Conservation (phyloP, 2,888 invertebrate genomes). For the Aelia acuminata region DNA sequence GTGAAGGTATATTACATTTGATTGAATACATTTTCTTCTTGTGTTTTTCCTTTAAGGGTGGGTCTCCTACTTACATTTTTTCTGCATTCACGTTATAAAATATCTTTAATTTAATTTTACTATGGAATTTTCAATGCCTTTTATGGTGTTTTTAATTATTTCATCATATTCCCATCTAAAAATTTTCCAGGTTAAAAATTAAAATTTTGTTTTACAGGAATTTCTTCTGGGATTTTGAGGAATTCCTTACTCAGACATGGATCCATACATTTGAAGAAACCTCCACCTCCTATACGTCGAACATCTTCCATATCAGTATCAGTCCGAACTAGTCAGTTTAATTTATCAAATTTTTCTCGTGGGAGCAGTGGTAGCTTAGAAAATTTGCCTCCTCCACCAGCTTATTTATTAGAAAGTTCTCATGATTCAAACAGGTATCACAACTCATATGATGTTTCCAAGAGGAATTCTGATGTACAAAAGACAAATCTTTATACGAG, state of each 20-base stretch:
- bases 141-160: no score
- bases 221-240: slow-evolving; percentile 66
- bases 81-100: not conserved
- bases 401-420: slow-evolving; percentile 77
- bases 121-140: not conserved
- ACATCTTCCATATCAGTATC: slow-evolving; percentile 77
- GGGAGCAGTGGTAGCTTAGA: slow-evolving; percentile 70
- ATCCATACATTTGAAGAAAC: slow-evolving; percentile 73
- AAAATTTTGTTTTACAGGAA: slow-evolving; percentile 59
- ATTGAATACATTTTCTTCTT: no score
- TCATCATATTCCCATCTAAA: no score
- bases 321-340: slow-evolving; percentile 55
- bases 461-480: slow-evolving; percentile 65
- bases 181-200: no score
- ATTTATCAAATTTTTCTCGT: slow-evolving; percentile 58
- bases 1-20: slow-evolving; percentile 38
- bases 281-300: slow-evolving; percentile 86
- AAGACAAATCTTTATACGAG: slow-evolving; percentile 63
- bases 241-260: slow-evolving; percentile 73
- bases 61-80: slow-evolving; percentile 54
- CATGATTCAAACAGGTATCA: slow-evolving; percentile 62
- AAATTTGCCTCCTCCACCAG: slow-evolving; percentile 82
- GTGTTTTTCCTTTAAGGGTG: no score
- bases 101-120: not conserved
- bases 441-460: slow-evolving; percentile 60